Evolutionary conservation across 2,888 invertebrate genomes (phyloP).

Genomic region (Empis stercorea): DNA sequence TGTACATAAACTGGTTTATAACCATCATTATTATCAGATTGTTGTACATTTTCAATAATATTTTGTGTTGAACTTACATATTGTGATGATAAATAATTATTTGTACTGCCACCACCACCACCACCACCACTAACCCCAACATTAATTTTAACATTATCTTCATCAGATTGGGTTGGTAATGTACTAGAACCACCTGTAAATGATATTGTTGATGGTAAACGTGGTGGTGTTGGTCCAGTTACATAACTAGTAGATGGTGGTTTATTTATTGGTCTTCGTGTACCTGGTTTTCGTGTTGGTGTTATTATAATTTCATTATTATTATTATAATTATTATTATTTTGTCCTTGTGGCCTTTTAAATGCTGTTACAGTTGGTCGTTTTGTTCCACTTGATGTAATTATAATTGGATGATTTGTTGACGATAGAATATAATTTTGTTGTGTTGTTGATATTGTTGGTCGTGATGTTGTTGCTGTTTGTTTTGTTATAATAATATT

Average conservation of each 20-base stretch:
- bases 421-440: conserved; percentile 9
- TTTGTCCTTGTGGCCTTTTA: conserved; percentile 9
- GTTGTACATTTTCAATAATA: conserved; percentile 14
- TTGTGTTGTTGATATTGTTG: background rate
- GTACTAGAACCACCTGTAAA: conserved; percentile 23
- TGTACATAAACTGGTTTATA: conserved; percentile 20
- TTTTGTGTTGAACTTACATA: conserved; percentile 29
- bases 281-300: conserved; percentile 8
- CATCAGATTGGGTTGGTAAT: conserved; percentile 20
- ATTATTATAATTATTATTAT: background rate
- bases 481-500: conserved; percentile 1
- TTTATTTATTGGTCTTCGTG: conserved; percentile 18
- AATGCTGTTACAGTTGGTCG: conserved; percentile 15
- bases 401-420: conserved; percentile 32
- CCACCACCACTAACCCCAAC: conserved; percentile 5
- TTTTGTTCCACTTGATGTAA: conserved; percentile 32
- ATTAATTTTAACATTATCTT: background rate
- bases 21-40: conserved; percentile 16
- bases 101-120: conserved; percentile 17
- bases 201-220: conserved; percentile 32
- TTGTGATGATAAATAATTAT: conserved; percentile 15
- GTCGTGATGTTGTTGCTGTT: conserved; percentile 4
- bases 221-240: conserved; percentile 39
- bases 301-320: conserved; percentile 8
- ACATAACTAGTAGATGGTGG: conserved; percentile 39